Evolutionary conservation across 2,113 vertebrate genomes (phyloP).

Genomic region (Nipponia nippon): DNA sequence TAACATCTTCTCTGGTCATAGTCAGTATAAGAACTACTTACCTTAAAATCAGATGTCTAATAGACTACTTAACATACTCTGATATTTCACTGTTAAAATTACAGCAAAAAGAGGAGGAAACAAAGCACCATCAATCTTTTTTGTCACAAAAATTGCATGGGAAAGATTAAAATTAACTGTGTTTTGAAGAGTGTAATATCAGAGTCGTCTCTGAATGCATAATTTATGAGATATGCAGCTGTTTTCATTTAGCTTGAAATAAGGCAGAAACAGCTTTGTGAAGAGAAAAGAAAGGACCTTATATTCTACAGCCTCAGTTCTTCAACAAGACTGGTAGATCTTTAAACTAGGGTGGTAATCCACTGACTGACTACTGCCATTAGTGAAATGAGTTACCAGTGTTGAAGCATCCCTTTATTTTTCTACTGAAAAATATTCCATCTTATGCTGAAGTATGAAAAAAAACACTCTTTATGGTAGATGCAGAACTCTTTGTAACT

Average conservation of each 20-base stretch:
- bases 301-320: background rate
- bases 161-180: conserved; percentile 43
- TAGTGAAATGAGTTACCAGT: background rate
- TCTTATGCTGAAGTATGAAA: background rate
- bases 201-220: background rate
- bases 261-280: background rate
- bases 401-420: background rate
- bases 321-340: background rate
- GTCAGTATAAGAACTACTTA: background rate
- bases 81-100: background rate
- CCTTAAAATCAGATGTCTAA: background rate
- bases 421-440: background rate
- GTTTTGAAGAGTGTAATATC: background rate
- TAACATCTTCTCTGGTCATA: background rate
- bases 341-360: background rate
- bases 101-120: background rate
- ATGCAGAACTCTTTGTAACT: background rate
- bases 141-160: background rate
- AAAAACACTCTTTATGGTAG: background rate
- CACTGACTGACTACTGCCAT: background rate
- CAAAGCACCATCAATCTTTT: conserved; percentile 3
- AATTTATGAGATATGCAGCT: conserved; percentile 22
- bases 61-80: background rate
- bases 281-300: background rate
- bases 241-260: background rate